Evolutionary conservation across 2,113 vertebrate species (phyloP).

Genomic region (Ciconia boyciana): DNA sequence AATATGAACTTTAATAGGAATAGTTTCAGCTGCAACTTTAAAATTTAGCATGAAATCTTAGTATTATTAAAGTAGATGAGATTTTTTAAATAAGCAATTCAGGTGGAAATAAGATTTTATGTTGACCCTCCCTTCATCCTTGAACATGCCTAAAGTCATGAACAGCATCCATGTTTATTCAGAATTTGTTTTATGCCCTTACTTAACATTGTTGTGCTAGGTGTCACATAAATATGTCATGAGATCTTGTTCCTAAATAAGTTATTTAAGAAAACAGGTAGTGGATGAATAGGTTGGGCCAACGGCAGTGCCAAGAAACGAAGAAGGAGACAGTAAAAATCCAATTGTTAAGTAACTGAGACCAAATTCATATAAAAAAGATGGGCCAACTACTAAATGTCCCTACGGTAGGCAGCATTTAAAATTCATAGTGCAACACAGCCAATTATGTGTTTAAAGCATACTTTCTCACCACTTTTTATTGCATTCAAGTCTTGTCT

Average conservation of each 20-base stretch:
- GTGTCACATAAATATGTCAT: neutral
- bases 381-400: neutral
- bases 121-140: neutral
- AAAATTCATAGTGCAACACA: neutral
- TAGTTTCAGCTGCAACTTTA: neutral
- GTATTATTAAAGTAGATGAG: neutral
- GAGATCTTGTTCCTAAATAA: neutral
- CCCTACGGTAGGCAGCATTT: neutral
- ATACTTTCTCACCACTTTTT: neutral
- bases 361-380: neutral
- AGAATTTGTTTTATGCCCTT: neutral
- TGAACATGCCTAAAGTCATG: neutral
- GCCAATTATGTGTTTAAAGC: neutral
- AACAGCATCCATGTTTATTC: neutral
- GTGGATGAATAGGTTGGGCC: neutral
- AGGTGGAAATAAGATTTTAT: neutral
- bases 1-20: neutral
- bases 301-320: neutral
- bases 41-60: neutral
- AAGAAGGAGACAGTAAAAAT: neutral
- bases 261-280: neutral
- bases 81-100: neutral
- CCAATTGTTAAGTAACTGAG: neutral
- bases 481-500: neutral
- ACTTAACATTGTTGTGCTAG: neutral